Evolutionary conservation across 1,140 invertebrate genomes (phyloP).

Genomic region (Zaprionus ghesquierei): DNA sequence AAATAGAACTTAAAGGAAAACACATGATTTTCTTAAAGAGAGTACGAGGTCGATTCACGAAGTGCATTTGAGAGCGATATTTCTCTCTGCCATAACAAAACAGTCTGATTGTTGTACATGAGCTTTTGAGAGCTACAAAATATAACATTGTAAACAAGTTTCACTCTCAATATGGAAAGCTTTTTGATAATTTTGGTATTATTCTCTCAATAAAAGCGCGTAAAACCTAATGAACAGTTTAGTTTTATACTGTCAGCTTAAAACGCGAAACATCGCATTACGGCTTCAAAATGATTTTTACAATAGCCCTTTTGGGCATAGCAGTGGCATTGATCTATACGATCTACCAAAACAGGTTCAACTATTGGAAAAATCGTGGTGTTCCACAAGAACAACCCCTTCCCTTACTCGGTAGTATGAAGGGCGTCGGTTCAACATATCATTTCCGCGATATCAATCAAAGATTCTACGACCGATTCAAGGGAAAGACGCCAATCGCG

Average conservation of each 20-base stretch:
- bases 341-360: constrained; percentile 53
- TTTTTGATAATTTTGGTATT: background rate
- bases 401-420: constrained; percentile 72
- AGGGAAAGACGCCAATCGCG: constrained; percentile 49
- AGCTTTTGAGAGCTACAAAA: no score
- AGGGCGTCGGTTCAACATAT: constrained; percentile 32
- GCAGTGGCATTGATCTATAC: constrained; percentile 28
- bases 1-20: no score
- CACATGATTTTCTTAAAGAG: no score
- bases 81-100: no score
- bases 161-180: background rate
- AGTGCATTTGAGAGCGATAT: no score
- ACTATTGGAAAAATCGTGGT: constrained; percentile 79
- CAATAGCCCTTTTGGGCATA: constrained; percentile 37
- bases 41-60: no score
- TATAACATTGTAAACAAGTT: background rate
- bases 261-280: background rate
- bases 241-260: background rate
- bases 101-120: no score
- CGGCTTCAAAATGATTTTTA: background rate
- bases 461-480: constrained; percentile 69
- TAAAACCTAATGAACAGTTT: background rate
- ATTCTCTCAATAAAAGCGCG: background rate
- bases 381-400: constrained; percentile 73
- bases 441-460: constrained; percentile 57